A percentile compares a stretch with the other conserved stretches of the same genome.
Evolutionary conservation across 2,113 vertebrate genomes (phyloP).

Genomic region (Hassar affinis): DNA sequence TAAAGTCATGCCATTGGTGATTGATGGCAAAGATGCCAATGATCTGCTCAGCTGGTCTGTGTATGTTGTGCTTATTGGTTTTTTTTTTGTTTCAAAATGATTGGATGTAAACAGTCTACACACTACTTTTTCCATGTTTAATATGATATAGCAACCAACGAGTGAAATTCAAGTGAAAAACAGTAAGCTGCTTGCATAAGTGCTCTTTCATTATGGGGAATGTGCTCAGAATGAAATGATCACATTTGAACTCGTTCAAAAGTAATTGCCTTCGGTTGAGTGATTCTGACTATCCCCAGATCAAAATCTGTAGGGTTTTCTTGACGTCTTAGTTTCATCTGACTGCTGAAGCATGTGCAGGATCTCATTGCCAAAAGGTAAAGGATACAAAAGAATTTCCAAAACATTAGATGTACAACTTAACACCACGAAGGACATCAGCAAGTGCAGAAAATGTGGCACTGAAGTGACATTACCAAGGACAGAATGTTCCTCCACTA

Average conservation of each 20-base stretch:
- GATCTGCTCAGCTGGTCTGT: conserved; percentile 17
- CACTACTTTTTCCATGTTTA: background rate
- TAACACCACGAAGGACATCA: no score
- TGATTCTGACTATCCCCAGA: background rate
- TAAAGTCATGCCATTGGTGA: conserved; percentile 56
- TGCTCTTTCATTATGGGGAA: background rate
- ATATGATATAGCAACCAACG: background rate
- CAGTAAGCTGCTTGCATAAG: background rate
- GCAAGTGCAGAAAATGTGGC: no score
- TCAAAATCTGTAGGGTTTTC: background rate
- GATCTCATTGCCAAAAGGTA: no score
- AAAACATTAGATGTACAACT: no score
- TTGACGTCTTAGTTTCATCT: no score
- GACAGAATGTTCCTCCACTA: no score
- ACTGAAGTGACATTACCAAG: no score
- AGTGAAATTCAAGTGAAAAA: background rate
- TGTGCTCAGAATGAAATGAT: background rate
- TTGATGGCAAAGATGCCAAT: background rate
- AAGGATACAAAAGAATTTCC: no score
- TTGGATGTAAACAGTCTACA: background rate
- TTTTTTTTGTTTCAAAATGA: background rate
- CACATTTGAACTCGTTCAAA: background rate
- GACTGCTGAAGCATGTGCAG: no score
- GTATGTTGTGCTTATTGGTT: background rate
- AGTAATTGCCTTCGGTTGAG: background rate